Base-by-base conservation (phyloP, 1,140 invertebrate genomes). In the Protaetia brevitarsis region DNA sequence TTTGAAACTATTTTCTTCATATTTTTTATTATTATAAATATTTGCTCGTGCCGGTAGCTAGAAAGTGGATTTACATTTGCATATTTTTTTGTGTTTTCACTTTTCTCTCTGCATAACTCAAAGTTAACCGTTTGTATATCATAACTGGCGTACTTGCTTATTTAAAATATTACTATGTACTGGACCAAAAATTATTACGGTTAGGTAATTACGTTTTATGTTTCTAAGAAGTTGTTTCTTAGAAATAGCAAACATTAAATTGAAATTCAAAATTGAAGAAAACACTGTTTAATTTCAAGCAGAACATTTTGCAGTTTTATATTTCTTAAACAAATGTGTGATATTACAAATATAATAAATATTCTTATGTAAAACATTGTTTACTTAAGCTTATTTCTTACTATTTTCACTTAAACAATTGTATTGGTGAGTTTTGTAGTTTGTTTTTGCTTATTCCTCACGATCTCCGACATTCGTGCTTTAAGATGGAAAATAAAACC, bases 401-500 rank as follows among this genome's bases (percentile, higher is more conserved):
- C 13, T 45, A 19, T 21, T 45, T 45, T 45, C 41, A 45, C 23
- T 37, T 37, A 37, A 37, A 37, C 34, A 3, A 7, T 37, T 37
- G n/a, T 37, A 37, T 16, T 37, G n/a, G 11, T 13, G 11, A 2
- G 34, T 37, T 45, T 45, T 45, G 23, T 45, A 45, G 16, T 45
- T 45, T 45, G 23, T 45, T 45, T 45, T 45, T 21, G 41, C 23
- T 45, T 45, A 45, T 4, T 16, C 41, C 8, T 19, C 41, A 19
- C 41, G 16, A 13, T 45, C 8, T 21, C 23, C 41, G 41, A 45
- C 41, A 45, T 45, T 45, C 41, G 16, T 45, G 41, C 16, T 45
- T 45, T 45, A 45, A 45, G 23, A 45, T 45, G 41, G 41, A 45
- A 45, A 45, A 45, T 45, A 45, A 45, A 45, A 45, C 41, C 23